Conservation (phyloP, 2,113 vertebrate genomes). For the Empidonax traillii region DNA sequence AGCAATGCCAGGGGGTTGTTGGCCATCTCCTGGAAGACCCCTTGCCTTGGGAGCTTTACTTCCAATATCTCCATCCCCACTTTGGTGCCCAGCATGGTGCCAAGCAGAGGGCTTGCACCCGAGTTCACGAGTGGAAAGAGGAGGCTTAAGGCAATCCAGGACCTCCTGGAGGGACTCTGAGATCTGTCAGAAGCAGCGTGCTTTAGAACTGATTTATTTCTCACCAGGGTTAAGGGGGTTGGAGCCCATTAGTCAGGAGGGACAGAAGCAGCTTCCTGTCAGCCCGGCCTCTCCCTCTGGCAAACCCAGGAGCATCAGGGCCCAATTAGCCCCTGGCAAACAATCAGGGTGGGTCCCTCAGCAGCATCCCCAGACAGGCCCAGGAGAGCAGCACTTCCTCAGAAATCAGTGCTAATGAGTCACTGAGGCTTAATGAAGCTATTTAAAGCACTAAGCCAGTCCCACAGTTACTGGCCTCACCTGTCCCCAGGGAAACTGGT, state of each 20-base stretch:
- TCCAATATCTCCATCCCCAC: not conserved
- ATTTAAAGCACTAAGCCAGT: not conserved
- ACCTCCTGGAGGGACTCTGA: not conserved
- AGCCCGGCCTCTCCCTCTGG: not conserved
- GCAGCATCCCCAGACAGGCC: not conserved
- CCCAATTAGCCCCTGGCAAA: conserved; percentile 26
- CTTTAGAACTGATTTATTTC: conserved; percentile 5
- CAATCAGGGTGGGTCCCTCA: not conserved
- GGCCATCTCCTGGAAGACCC: not conserved
- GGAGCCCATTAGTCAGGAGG: not conserved
- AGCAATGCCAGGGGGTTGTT: not conserved
- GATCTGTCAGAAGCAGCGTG: not conserved
- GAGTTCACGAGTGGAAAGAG: not conserved
- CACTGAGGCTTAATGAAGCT: not conserved
- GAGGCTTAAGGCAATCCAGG: not conserved
- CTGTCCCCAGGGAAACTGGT: not conserved
- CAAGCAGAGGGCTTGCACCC: not conserved
- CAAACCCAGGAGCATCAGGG: not conserved
- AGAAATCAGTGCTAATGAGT: not conserved
- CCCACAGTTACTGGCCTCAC: rapidly evolving
- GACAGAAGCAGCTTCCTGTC: conserved; percentile 3
- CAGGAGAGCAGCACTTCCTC: conserved; percentile 1
- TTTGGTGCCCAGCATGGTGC: not conserved
- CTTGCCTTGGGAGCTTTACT: not conserved
- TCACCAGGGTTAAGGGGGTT: not conserved